Percentiles rank a stretch among this genome's conserved stretches.
phyloP scores from a whole-genome alignment of 64 coral and sea anemone species.

The Cladopsammia gracilis region DNA sequence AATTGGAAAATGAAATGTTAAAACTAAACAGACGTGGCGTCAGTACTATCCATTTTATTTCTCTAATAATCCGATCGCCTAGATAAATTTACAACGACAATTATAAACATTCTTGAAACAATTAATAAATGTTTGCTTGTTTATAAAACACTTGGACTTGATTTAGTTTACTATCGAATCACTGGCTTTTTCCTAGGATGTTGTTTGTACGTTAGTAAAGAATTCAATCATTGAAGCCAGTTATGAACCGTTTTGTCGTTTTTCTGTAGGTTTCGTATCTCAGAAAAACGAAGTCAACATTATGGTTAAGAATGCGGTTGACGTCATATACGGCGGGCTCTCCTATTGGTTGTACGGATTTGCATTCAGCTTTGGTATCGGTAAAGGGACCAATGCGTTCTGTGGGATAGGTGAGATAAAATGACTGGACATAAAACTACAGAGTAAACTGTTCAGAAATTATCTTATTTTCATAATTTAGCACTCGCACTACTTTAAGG shows the following conservation, averaged over 20 bases:
- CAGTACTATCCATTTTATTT: no score
- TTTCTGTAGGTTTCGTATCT: conserved; percentile 19
- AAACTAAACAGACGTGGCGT: no score
- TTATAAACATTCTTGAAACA: no score
- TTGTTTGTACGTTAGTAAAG: no score
- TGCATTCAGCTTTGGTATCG: conserved; percentile 44
- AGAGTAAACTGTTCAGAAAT: background rate
- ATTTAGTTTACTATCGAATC: no score
- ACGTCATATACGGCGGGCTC: conserved; percentile 60
- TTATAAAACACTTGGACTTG: no score
- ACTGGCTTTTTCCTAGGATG: no score
- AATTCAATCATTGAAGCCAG: background rate
- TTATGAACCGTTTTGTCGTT: background rate
- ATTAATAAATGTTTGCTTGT: no score
- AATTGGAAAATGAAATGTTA: no score
- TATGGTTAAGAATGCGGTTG: conserved; percentile 52
- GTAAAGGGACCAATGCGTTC: conserved; percentile 15
- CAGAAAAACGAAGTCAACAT: conserved; percentile 54
- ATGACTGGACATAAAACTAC: background rate
- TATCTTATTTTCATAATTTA: background rate
- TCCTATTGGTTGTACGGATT: conserved; percentile 63
- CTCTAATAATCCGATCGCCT: no score
- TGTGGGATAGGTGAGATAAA: conserved; percentile 12
- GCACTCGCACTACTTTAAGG: no score
- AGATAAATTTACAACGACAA: no score